Conservation (phyloP, 2,888 invertebrate genomes). For the Cenopis cana region DNA sequence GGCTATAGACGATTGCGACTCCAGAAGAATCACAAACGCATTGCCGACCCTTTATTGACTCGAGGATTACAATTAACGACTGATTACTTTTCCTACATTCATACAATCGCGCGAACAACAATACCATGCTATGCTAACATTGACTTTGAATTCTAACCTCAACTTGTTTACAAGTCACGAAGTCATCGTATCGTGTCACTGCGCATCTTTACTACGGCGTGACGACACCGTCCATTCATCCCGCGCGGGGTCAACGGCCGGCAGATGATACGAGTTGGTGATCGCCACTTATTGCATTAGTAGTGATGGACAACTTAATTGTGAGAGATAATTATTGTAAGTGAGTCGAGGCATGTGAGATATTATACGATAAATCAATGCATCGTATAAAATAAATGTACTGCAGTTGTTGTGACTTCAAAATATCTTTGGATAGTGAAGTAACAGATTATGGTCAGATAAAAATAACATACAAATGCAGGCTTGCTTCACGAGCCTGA, state of each 20-base stretch:
- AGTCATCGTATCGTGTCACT: conserved; percentile 36
- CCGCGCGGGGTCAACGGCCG: conserved; percentile 50
- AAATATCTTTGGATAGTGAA: too few species aligned
- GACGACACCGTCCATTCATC: conserved; percentile 53
- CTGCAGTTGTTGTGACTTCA: too few species aligned
- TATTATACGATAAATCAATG: neutral
- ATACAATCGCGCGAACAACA: neutral
- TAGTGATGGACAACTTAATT: conserved; percentile 42
- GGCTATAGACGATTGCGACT: too few species aligned
- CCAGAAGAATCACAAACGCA: too few species aligned
- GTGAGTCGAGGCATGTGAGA: neutral
- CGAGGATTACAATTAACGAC: too few species aligned
- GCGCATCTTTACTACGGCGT: conserved; percentile 45
- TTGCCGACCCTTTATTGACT: too few species aligned
- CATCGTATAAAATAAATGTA: neutral
- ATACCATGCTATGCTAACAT: neutral
- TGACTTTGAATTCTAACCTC: conserved; percentile 5
- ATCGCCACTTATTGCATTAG: conserved; percentile 28
- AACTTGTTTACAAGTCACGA: conserved; percentile 31
- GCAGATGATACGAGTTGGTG: conserved; percentile 38
- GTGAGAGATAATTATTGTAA: conserved; percentile 24
- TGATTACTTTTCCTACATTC: neutral
- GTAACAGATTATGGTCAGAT: too few species aligned
- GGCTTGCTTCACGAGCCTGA: too few species aligned
- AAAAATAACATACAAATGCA: too few species aligned